A percentile compares a stretch with the other conserved stretches of the same genome.
Conservation (phyloP, 1,140 invertebrate genomes). For the Trachymyrmex septentrionalis region DNA sequence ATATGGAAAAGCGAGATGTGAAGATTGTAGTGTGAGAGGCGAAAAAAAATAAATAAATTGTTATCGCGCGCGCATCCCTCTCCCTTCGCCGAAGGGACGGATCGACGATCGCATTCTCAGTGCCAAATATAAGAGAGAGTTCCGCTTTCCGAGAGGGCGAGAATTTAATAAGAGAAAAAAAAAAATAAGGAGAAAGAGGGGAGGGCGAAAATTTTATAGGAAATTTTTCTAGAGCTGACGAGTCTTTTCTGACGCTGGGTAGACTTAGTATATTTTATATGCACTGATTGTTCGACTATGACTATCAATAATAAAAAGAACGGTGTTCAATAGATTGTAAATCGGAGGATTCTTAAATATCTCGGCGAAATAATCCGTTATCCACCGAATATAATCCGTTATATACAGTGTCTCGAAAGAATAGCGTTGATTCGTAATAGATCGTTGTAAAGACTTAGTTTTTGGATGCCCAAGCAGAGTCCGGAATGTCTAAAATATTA, state of each 20-base stretch:
- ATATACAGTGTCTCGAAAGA: constrained; percentile 32
- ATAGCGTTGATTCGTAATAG: too few relatives aligned
- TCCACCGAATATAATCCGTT: constrained; percentile 67
- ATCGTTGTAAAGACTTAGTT: not conserved
- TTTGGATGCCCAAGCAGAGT: not conserved
- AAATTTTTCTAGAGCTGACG: constrained; percentile 84
- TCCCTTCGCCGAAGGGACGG: constrained; percentile 66
- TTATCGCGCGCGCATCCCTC: constrained; percentile 72
- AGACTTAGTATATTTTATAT: constrained; percentile 87
- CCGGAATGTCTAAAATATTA: not conserved
- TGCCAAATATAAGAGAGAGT: constrained; percentile 86
- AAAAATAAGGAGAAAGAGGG: constrained; percentile 60
- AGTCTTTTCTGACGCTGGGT: constrained; percentile 87
- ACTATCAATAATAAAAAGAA: constrained; percentile 86
- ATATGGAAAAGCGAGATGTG: constrained; percentile 51
- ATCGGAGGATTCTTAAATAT: constrained; percentile 77
- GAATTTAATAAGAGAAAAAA: constrained; percentile 53
- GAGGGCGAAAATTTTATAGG: constrained; percentile 83
- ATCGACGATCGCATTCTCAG: constrained; percentile 80
- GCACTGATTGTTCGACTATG: constrained; percentile 87
- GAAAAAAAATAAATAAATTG: constrained; percentile 66
- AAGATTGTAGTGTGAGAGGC: constrained; percentile 46
- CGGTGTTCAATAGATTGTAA: constrained; percentile 86
- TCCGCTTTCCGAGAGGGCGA: constrained; percentile 77
- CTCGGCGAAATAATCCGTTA: constrained; percentile 60